Evolutionary conservation across 1,140 invertebrate species (phyloP), one percentile per base, ranked within the genome.

Genomic region (Cardiocondyla obscurior): DNA sequence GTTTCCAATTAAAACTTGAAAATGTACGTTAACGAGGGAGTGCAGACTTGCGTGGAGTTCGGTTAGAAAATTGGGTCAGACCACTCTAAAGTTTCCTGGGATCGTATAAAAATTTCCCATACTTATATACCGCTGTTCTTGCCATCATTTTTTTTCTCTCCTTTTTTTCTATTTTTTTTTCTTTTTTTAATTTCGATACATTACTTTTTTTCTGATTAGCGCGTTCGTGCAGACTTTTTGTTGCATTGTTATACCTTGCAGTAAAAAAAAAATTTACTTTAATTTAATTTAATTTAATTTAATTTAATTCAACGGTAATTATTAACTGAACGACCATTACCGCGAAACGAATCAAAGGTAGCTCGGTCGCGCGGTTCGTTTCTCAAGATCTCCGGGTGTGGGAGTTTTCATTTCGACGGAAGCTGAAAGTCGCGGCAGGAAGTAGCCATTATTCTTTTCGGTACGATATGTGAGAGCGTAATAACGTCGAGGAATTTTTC

Each of bases 371-470:
- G 53, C 28, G 51, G 51, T 81, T 84, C 82, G 67, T 81, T 87
- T 70, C 55, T 10, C 22, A 51, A 33, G 49, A 19, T 73, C 28
- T 22, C 3, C 36, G 16, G 25, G 62, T 55, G 62, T 30, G 79
- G 79, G 84, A 84, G 81, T 86, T 90, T 89, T 90, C 88, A 88
- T 90, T 90, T 86, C 82, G 76, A 84, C 77, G 83, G 25, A 58
- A 46, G 81, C 72, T 62, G 65, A 84, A 81, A 89, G 85, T 91
- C 87, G 84, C 44, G 74, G 82, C 85, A 90, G 89, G 88, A 89
- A 91, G 82, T 74, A 81, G 84, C 88, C 90, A 91, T 91, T 91
- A 90, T 90, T 90, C 90, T 91, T 90, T 86, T 57, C 58, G 60
- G 53, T n/a, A 81, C 83, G 87, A 87, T 90, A 90, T 85, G 84